Evolutionary conservation across 2,797 vertebrate species (phyloP).

Genomic region (Propithecus deckenii): DNA sequence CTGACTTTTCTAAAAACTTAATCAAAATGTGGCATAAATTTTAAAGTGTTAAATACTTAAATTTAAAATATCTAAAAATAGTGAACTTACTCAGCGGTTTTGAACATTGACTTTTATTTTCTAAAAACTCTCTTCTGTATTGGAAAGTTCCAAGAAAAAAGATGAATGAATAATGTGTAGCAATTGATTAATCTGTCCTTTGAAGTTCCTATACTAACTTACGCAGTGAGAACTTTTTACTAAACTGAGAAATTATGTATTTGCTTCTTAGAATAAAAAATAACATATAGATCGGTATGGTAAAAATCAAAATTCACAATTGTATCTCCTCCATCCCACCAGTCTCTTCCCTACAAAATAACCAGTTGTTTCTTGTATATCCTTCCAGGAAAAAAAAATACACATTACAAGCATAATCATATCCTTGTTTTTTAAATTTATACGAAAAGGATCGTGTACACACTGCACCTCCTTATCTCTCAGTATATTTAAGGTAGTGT

Average conservation of each 20-base stretch:
- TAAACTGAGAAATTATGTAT: background rate
- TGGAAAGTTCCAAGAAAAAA: slow-evolving; percentile 22
- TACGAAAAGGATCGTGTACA: background rate
- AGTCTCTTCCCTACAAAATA: background rate
- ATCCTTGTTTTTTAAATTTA: background rate
- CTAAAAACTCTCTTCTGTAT: background rate
- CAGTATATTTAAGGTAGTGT: background rate
- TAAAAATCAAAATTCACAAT: background rate
- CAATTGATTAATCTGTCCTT: background rate
- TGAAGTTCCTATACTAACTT: background rate
- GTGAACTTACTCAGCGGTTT: background rate
- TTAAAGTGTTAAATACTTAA: background rate
- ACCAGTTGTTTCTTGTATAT: background rate
- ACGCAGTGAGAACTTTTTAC: background rate
- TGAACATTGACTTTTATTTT: background rate
- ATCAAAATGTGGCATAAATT: background rate
- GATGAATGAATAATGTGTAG: background rate
- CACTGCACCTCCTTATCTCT: background rate
- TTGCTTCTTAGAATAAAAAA: slow-evolving; percentile 16
- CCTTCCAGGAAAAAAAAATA: background rate
- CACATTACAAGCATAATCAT: background rate
- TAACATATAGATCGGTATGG: background rate
- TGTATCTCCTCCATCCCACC: background rate
- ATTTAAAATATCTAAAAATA: background rate
- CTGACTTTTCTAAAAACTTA: background rate